Base-by-base conservation (phyloP, 1,140 invertebrate genomes). In the Apocrypta bakeri region DNA sequence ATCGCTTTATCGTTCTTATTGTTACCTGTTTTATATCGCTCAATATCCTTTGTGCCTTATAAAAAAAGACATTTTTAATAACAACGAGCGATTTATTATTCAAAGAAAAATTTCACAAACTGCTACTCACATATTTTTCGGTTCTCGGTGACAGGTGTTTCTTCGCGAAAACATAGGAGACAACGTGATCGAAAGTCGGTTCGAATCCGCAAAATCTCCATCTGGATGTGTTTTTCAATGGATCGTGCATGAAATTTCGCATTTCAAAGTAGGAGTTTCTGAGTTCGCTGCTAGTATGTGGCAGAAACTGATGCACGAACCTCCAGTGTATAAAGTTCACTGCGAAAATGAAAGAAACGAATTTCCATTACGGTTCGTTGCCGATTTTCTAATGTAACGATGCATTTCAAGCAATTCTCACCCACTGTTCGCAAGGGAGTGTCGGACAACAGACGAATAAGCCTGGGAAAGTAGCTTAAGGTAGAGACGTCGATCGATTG, bases 181-280 rank as follows among this genome's bases (percentile, higher is more conserved):
- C 33, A 0, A 31, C 68, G 4, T 64, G 68, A 72, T 79, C 78
- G 12, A 79, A 63, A 4, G 29, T 25, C 4, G 78, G 78, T 25
- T 79, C 78, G 11, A 79, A 79, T 25, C 68, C 78, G 61, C 78
- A 79, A 29, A 79, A 79, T 56, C 25, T 75, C 73, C 73, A 75
- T 42, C 73, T 75, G n/a, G 73, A 21, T 7, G 31, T 27, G 17
- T 75, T 75, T 17, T 75, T 75, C 8, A 61, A 11, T 8, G 73
- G 73, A 1, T 75, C 73, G 11, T 61, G 11, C 73, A 75, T 61
- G 27, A 75, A 75, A 56, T 48, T 75, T 21, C 27, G 21, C 73
- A 75, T 75, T 3, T 25, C 42, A 25, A 56, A 75, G 25, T 56
- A 56, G 11, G 31, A 56, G 31, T 48, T 75, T 24, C 73, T 48